These are phyloP conservation scores for Mechanitis messenoides DNA, from an alignment of 2,888 invertebrate species.

Conservation along the genomic window DNA sequence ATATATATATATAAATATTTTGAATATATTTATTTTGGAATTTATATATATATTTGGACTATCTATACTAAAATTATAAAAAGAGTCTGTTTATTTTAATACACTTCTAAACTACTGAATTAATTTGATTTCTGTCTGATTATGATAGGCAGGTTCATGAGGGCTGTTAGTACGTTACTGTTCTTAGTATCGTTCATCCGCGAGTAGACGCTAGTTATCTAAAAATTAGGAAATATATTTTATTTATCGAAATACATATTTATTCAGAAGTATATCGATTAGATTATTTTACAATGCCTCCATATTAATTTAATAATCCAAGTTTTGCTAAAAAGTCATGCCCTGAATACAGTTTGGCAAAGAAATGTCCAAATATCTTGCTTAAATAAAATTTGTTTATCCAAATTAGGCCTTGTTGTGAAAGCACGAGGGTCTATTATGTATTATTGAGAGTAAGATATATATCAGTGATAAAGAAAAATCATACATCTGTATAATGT, in stretches of 20 bases:
- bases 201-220: no score
- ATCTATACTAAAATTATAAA: no score
- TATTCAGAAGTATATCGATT: background rate
- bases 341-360: constrained; percentile 57
- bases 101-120: no score
- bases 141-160: no score
- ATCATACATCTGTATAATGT: constrained; percentile 21
- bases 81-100: no score
- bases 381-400: constrained; percentile 36
- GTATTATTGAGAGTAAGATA: constrained; percentile 46
- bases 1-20: no score
- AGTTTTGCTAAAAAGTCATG: constrained; percentile 62
- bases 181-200: no score
- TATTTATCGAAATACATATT: background rate
- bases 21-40: no score
- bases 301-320: constrained; percentile 63
- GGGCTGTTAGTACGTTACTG: no score
- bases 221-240: no score
- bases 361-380: constrained; percentile 54
- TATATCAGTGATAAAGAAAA: constrained; percentile 30
- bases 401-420: constrained; percentile 48
- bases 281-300: constrained; percentile 32
- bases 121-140: no score
- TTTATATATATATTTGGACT: no score
- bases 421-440: constrained; percentile 46